These are phyloP conservation scores for Leucoraja ocellata DNA, from an alignment of 2,797 vertebrate genomes.

Conservation along the genomic window DNA sequence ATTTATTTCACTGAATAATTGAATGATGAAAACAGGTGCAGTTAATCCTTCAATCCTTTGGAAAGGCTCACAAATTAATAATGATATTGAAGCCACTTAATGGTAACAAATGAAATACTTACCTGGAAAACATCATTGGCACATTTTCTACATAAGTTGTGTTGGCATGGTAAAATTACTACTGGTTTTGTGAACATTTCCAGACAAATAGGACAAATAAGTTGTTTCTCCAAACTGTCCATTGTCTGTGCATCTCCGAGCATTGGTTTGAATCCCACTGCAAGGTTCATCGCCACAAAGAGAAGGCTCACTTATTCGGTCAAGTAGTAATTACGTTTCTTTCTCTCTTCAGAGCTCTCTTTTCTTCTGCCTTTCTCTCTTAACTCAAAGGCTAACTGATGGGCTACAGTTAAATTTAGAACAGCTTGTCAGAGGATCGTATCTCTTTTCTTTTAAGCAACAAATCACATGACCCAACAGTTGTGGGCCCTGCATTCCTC, in stretches of 20 bases:
- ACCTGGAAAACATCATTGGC: conserved; percentile 77
- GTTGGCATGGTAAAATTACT: conserved; percentile 72
- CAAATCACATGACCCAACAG: conserved; percentile 41
- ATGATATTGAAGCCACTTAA: background rate
- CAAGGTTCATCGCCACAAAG: conserved; percentile 68
- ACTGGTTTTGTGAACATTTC: conserved; percentile 72
- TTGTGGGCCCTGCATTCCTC: conserved; percentile 47
- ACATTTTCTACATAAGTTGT: conserved; percentile 71
- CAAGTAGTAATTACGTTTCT: background rate
- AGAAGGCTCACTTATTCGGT: conserved; percentile 17
- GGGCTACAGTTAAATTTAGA: conserved; percentile 53
- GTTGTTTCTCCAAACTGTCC: conserved; percentile 76
- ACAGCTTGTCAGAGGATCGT: conserved; percentile 53
- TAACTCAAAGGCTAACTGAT: background rate
- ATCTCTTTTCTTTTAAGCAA: conserved; percentile 55
- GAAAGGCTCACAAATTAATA: background rate
- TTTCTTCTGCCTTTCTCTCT: background rate
- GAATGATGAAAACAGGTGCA: background rate
- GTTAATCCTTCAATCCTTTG: background rate
- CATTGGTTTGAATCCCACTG: conserved; percentile 66
- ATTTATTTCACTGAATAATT: background rate
- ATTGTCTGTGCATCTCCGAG: conserved; percentile 66
- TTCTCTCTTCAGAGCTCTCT: background rate
- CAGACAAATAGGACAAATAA: conserved; percentile 60
- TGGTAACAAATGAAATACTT: conserved; percentile 34